phyloP scores from a whole-genome alignment of 2,888 invertebrate genomes.

The Abscondita cerata region DNA sequence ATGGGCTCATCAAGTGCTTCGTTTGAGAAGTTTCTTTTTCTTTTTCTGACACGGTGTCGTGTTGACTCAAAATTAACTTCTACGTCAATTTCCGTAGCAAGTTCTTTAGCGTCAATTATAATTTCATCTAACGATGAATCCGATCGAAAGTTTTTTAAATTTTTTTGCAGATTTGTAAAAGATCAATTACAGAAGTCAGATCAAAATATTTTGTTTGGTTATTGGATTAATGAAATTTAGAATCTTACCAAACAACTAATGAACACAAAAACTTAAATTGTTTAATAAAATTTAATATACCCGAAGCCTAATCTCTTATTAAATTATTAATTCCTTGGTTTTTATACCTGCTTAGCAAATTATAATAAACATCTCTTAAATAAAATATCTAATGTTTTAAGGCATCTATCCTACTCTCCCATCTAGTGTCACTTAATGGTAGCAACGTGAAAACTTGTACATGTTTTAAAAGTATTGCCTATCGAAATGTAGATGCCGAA shows the following conservation, averaged over 20 bases:
- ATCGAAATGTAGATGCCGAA: too few species aligned
- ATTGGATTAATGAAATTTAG: conserved; percentile 38
- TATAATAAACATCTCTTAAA: too few species aligned
- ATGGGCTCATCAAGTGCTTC: conserved; percentile 36
- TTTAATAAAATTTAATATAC: conserved; percentile 30
- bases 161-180: conserved; percentile 39
- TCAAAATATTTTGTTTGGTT: conserved; percentile 38
- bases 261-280: conserved; percentile 30
- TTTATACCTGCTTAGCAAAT: conserved; percentile 15
- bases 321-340: conserved; percentile 26
- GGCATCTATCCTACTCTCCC: too few species aligned
- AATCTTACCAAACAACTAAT: conserved; percentile 34
- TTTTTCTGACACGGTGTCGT: conserved; percentile 30
- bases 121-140: conserved; percentile 38
- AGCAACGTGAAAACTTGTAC: too few species aligned
- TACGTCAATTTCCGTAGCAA: conserved; percentile 38
- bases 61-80: conserved; percentile 35
- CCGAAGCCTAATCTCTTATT: conserved; percentile 28
- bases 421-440: too few species aligned
- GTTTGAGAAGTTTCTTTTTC: conserved; percentile 32
- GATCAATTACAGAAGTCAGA: conserved; percentile 37
- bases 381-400: too few species aligned
- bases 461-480: too few species aligned
- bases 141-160: conserved; percentile 39
- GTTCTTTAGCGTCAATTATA: conserved; percentile 38